Percentiles rank a stretch among this genome's conserved stretches.
Evolutionary conservation across 2,797 vertebrate species (phyloP).

Genomic region (Dallia pectoralis): DNA sequence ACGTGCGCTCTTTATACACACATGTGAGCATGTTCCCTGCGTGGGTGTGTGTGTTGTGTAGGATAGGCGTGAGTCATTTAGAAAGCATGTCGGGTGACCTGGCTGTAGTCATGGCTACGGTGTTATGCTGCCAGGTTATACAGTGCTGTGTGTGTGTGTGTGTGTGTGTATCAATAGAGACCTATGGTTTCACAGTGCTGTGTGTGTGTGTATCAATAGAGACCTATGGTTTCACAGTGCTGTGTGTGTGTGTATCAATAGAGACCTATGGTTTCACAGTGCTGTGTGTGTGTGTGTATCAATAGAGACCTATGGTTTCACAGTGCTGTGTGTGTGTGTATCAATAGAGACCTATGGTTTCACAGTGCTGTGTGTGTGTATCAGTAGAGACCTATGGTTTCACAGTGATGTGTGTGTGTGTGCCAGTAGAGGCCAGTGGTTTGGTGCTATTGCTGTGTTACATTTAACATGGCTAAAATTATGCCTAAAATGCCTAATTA

Average conservation of each 20-base stretch:
- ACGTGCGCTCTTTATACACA: no score
- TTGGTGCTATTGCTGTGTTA: no score
- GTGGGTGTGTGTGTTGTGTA: not conserved
- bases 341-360: no score
- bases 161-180: not conserved
- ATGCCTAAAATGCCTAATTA: no score
- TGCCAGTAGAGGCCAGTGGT: no score
- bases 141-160: not conserved
- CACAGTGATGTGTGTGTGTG: no score
- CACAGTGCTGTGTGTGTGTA: no score
- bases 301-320: no score
- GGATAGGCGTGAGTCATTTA: not conserved
- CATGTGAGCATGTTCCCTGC: not conserved
- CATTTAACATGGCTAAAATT: no score
- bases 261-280: conserved; percentile 7
- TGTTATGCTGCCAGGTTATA: not conserved
- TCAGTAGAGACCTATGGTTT: no score
- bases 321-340: no score
- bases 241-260: not conserved
- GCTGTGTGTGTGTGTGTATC: conserved; percentile 4
- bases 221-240: conserved; percentile 11
- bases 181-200: conserved; percentile 8
- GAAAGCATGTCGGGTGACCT: conserved; percentile 17
- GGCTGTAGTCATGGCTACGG: conserved; percentile 11
- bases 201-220: conserved; percentile 10